Percentiles rank a stretch among this genome's conserved stretches.
These are phyloP conservation scores for Gorsachius magnificus DNA, from an alignment of 2,797 vertebrate species.

Conservation along the genomic window DNA sequence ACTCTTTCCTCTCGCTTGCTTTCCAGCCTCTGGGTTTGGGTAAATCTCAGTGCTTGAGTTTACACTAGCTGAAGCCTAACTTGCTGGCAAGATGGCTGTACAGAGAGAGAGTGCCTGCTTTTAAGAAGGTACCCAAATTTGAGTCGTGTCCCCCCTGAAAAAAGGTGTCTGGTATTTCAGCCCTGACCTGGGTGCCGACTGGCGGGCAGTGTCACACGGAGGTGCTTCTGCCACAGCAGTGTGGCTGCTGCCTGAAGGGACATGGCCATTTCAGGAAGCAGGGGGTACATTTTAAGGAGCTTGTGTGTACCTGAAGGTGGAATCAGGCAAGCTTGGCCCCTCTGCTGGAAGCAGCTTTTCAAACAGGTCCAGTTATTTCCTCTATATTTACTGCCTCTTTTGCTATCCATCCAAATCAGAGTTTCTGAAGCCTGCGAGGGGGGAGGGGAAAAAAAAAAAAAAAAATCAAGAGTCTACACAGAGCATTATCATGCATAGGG, in stretches of 20 bases:
- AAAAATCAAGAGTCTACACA: background rate
- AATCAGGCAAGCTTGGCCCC: background rate
- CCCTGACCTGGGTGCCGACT: background rate
- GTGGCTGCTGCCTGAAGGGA: background rate
- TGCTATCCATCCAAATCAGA: background rate
- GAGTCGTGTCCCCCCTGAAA: background rate
- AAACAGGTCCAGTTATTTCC: background rate
- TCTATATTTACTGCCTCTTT: background rate
- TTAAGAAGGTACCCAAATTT: background rate
- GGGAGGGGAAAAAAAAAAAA: background rate
- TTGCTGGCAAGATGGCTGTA: background rate
- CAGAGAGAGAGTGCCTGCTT: background rate
- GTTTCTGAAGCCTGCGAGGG: constrained; percentile 18
- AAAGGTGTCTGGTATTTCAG: background rate
- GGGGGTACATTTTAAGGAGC: background rate
- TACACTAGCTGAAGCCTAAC: background rate
- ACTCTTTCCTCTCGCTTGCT: background rate
- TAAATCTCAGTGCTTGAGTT: background rate
- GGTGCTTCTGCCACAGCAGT: background rate
- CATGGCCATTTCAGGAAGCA: background rate
- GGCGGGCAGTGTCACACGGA: background rate
- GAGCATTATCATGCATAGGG: background rate
- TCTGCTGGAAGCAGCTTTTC: background rate
- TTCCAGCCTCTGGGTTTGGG: background rate
- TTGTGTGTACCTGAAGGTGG: background rate